Percentiles rank a stretch among this genome's conserved stretches.
Evolutionary conservation across 2,797 vertebrate species (phyloP).

Genomic region (Danio jaintianensis): DNA sequence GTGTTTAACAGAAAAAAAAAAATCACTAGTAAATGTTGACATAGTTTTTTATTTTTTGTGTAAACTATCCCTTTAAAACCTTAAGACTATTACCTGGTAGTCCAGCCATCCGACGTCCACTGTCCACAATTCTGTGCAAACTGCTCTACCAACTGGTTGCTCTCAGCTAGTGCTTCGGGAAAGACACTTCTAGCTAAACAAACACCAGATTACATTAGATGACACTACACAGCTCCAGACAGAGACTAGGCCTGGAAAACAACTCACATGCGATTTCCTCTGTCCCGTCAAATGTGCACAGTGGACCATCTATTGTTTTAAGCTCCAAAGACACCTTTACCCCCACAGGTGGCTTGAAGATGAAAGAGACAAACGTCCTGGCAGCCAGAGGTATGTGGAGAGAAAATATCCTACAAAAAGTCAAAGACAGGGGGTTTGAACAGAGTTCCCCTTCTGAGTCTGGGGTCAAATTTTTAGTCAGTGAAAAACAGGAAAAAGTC

Average conservation of each 20-base stretch:
- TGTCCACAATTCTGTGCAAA: conserved; percentile 67
- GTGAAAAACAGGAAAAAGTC: too few species aligned
- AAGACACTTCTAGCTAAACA: conserved; percentile 65
- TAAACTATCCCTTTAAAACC: too few species aligned
- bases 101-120: conserved; percentile 70
- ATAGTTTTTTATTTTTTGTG: too few species aligned
- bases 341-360: conserved; percentile 78
- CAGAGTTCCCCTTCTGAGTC: too few species aligned
- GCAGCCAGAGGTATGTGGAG: conserved; percentile 80
- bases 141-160: conserved; percentile 65
- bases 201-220: conserved; percentile 5
- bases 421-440: neutral
- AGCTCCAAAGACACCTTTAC: conserved; percentile 81
- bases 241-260: neutral
- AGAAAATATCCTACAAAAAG: conserved; percentile 84
- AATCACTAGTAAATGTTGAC: too few species aligned
- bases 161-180: conserved; percentile 60
- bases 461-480: too few species aligned
- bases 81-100: conserved; percentile 66
- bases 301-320: conserved; percentile 69
- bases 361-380: conserved; percentile 79
- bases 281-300: conserved; percentile 59
- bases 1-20: too few species aligned
- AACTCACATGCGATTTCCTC: conserved; percentile 75
- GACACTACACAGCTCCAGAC: neutral